These are phyloP conservation scores for Scotopteryx bipunctaria DNA, from an alignment of 2,888 invertebrate species.

Conservation along the genomic window DNA sequence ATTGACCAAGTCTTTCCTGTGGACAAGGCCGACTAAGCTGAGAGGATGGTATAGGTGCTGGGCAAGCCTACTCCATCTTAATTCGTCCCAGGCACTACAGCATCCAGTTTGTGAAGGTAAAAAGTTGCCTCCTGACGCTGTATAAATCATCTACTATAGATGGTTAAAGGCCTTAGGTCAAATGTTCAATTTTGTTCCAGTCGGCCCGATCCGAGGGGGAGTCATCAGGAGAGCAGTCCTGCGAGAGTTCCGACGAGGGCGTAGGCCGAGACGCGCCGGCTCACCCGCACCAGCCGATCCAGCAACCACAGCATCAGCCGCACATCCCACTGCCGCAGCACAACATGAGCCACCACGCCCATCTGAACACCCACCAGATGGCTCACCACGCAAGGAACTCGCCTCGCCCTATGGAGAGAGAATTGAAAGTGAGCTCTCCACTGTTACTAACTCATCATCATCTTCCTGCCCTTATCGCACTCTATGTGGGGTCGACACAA, in stretches of 20 bases:
- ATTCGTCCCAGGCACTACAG: no score
- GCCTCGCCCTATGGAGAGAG: slow-evolving; percentile 68
- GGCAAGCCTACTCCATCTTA: no score
- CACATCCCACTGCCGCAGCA: slow-evolving; percentile 49
- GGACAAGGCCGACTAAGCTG: no score
- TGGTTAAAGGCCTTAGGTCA: neutral
- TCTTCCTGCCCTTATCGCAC: no score
- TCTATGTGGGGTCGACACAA: no score
- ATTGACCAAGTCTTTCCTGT: no score
- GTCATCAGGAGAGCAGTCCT: slow-evolving; percentile 76
- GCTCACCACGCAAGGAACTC: slow-evolving; percentile 68
- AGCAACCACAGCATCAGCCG: slow-evolving; percentile 45
- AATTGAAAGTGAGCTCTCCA: slow-evolving; percentile 61
- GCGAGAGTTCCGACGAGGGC: slow-evolving; percentile 78
- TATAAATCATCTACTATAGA: no score
- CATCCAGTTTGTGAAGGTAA: no score
- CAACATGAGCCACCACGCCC: slow-evolving; percentile 59
- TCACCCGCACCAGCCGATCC: slow-evolving; percentile 54
- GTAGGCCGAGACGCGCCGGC: slow-evolving; percentile 72
- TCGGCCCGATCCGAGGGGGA: slow-evolving; percentile 77
- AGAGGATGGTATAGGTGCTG: no score
- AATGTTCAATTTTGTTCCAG: slow-evolving; percentile 48
- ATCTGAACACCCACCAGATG: slow-evolving; percentile 55
- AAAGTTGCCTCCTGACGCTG: no score
- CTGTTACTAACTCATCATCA: no score